phyloP scores from a whole-genome alignment of 2,113 vertebrate species.

The Plestiodon gilberti region DNA sequence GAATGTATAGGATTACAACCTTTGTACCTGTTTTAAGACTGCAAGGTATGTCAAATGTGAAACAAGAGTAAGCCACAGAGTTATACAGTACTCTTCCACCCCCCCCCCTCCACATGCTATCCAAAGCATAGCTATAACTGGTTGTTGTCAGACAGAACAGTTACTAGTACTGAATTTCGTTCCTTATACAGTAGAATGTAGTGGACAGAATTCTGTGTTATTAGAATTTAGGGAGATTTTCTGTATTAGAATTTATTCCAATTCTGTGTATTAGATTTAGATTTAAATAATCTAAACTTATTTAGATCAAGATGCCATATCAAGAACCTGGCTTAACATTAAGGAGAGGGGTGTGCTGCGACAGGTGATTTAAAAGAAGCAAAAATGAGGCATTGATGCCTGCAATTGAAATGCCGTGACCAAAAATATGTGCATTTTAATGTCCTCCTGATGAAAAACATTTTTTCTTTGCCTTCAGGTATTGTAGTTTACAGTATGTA shows the following conservation, averaged over 20 bases:
- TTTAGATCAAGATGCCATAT: not conserved
- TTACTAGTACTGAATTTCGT: not conserved
- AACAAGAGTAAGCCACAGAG: not conserved
- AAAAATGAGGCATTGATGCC: conserved; percentile 7
- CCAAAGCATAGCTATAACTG: not conserved
- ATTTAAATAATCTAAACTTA: not conserved
- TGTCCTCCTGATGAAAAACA: not conserved
- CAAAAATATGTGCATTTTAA: conserved; percentile 28
- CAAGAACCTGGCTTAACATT: not conserved
- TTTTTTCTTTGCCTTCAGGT: not conserved
- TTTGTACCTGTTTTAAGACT: not conserved
- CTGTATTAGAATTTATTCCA: no score
- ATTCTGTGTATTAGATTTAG: no score
- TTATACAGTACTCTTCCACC: no score
- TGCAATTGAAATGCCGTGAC: conserved; percentile 6
- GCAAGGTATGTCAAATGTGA: not conserved
- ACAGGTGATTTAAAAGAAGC: conserved; percentile 9
- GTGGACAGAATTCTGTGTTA: no score
- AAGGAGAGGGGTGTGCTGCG: not conserved
- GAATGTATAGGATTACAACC: no score
- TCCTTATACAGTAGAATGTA: not conserved
- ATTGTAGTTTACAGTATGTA: conserved; percentile 3
- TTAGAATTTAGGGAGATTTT: no score
- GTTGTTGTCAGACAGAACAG: not conserved
- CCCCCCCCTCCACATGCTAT: no score